phyloP scores from a whole-genome alignment of 2,797 vertebrate genomes.

The Hydrolagus colliei region DNA sequence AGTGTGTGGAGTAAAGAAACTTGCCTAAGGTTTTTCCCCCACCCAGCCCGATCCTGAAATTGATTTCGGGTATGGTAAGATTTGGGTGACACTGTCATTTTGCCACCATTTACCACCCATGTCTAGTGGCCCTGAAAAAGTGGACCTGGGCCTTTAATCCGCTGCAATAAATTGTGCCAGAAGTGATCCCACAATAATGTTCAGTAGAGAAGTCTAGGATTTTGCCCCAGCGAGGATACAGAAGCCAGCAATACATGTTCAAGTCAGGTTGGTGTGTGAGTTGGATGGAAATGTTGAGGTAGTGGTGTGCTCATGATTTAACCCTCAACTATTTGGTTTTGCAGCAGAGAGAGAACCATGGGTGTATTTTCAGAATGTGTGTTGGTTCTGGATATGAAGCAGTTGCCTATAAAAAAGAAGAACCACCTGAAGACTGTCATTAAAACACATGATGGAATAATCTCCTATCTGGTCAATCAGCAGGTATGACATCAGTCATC shows the following conservation, averaged over 20 bases:
- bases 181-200: background rate
- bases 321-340: background rate
- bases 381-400: constrained; percentile 64
- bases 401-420: constrained; percentile 56
- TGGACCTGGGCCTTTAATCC: background rate
- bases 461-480: constrained; percentile 61
- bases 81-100: too few species aligned
- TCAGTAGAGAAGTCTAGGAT: background rate
- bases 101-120: background rate
- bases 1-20: too few species aligned
- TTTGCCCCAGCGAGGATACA: background rate
- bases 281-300: background rate
- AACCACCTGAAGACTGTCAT: constrained; percentile 55
- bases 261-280: background rate
- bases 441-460: constrained; percentile 57
- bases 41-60: too few species aligned
- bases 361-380: constrained; percentile 59
- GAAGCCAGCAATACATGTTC: background rate
- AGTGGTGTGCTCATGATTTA: background rate
- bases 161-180: background rate
- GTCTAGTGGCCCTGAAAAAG: background rate
- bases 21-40: too few species aligned
- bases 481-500: constrained; percentile 48
- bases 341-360: constrained; percentile 46
- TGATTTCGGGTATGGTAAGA: too few species aligned